Percentiles rank a stretch among this genome's conserved stretches.
phyloP scores from a whole-genome alignment of 2,113 vertebrate genomes.

The Eleginops maclovinus region DNA sequence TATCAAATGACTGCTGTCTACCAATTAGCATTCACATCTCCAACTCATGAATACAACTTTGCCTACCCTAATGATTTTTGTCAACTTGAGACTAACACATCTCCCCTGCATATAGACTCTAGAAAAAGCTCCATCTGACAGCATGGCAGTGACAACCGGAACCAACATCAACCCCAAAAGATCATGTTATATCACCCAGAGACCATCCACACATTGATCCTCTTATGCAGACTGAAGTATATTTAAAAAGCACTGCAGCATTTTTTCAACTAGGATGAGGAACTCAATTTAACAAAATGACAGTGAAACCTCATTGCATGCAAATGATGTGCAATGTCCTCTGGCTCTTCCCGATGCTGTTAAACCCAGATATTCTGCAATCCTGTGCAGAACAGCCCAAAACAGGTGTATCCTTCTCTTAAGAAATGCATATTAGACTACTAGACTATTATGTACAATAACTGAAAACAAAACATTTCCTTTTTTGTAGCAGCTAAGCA shows the following conservation, averaged over 20 bases:
- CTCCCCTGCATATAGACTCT: conserved; percentile 31
- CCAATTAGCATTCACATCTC: conserved; percentile 16
- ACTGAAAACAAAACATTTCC: conserved; percentile 39
- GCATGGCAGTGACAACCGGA: conserved; percentile 37
- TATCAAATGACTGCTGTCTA: conserved; percentile 14
- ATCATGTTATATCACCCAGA: conserved; percentile 42
- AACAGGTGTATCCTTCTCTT: conserved; percentile 44
- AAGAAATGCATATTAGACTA: conserved; percentile 34
- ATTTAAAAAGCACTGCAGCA: conserved; percentile 18
- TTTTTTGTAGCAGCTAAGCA: conserved; percentile 38
- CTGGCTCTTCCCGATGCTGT: conserved; percentile 56
- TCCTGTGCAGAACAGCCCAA: conserved; percentile 51
- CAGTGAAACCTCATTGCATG: conserved; percentile 58
- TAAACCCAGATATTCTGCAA: conserved; percentile 44
- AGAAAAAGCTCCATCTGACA: conserved; percentile 38
- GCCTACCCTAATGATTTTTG: conserved; percentile 1
- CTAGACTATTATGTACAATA: conserved; percentile 26
- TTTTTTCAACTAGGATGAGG: conserved; percentile 8
- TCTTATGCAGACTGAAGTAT: background rate
- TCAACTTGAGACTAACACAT: conserved; percentile 16
- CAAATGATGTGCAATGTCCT: conserved; percentile 71
- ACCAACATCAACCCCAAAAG: conserved; percentile 23
- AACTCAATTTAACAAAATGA: conserved; percentile 32
- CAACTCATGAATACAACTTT: conserved; percentile 39
- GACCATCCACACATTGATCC: conserved; percentile 20